Percentiles rank a stretch among this genome's conserved stretches.
phyloP scores from a whole-genome alignment of 2,113 vertebrate genomes.

The Patagioenas fasciata region DNA sequence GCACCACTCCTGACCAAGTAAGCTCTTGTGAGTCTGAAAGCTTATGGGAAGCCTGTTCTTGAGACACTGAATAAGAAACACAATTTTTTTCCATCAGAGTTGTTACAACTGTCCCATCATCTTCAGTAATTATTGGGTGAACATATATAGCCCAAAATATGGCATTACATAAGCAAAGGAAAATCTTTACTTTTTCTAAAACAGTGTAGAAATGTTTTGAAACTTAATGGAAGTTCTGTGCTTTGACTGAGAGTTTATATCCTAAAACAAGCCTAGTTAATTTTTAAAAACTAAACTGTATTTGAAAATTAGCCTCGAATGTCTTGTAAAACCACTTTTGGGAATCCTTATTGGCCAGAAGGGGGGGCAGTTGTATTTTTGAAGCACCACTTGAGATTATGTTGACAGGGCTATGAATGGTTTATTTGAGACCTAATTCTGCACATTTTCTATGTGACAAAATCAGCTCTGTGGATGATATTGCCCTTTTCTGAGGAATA shows the following conservation, averaged over 20 bases:
- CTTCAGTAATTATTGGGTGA: background rate
- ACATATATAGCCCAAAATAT: background rate
- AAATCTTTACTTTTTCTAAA: background rate
- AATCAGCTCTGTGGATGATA: background rate
- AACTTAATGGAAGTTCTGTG: background rate
- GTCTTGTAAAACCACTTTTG: background rate
- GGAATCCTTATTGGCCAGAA: slow-evolving; percentile 2
- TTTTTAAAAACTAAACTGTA: background rate
- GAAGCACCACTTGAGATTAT: background rate
- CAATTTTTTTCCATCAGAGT: background rate
- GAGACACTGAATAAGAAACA: background rate
- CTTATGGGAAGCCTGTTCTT: background rate
- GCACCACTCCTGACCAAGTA: background rate
- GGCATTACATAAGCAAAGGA: background rate
- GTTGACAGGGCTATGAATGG: background rate
- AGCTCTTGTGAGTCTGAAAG: background rate
- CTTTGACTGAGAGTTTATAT: background rate
- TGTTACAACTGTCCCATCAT: background rate
- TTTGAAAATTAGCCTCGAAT: background rate
- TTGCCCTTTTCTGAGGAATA: background rate
- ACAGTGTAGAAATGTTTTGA: background rate
- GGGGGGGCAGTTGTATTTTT: slow-evolving; percentile 43
- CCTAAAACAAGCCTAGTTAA: background rate
- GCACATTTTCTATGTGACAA: background rate
- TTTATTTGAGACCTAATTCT: background rate